Evolutionary conservation across 2,888 invertebrate genomes (phyloP).

Genomic region (Barypeithes pellucidus): DNA sequence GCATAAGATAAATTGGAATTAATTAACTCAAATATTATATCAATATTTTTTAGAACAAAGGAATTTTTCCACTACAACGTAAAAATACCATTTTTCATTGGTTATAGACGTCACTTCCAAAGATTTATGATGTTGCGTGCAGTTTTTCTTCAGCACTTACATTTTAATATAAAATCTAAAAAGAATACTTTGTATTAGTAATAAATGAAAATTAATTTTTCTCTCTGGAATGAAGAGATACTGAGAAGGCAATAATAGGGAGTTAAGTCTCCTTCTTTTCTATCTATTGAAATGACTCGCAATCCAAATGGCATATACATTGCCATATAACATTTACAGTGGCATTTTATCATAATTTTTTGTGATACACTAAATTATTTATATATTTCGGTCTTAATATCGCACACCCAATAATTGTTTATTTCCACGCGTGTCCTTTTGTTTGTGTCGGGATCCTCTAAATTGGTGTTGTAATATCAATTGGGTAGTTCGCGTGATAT

Average conservation of each 20-base stretch:
- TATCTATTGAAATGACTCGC: too few species aligned
- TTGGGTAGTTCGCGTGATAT: too few species aligned
- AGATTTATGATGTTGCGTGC: constrained; percentile 46
- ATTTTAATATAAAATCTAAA: constrained; percentile 36
- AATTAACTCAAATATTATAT: constrained; percentile 18
- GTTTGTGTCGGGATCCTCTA: too few species aligned
- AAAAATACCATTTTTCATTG: constrained; percentile 40
- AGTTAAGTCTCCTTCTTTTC: too few species aligned
- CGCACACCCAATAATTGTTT: too few species aligned
- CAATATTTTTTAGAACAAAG: constrained; percentile 21
- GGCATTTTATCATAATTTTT: too few species aligned
- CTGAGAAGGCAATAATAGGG: background rate
- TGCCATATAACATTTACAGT: too few species aligned
- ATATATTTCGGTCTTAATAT: too few species aligned
- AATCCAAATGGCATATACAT: too few species aligned
- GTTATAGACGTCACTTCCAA: constrained; percentile 37
- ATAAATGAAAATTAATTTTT: constrained; percentile 30
- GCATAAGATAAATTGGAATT: background rate
- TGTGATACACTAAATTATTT: too few species aligned
- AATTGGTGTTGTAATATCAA: too few species aligned
- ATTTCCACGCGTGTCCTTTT: too few species aligned
- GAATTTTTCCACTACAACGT: constrained; percentile 9
- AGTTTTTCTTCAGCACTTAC: constrained; percentile 39
- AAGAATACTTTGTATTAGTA: constrained; percentile 20
- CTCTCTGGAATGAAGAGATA: background rate